phyloP scores from a whole-genome alignment of 2,888 invertebrate genomes.

The Hirudinaria manillensis region DNA sequence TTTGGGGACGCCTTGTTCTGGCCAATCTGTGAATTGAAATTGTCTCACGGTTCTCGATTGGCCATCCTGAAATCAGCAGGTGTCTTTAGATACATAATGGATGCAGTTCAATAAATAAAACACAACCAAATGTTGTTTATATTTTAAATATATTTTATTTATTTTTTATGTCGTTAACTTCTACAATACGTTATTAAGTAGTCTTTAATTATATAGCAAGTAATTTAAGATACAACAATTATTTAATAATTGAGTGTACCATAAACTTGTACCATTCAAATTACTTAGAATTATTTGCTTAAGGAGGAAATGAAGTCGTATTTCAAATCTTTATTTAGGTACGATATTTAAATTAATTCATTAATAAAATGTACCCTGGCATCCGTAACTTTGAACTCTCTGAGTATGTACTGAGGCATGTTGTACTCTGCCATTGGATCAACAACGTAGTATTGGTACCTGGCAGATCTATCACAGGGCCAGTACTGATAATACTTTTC shows the following conservation, averaged over 20 bases:
- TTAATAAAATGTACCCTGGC: conserved; percentile 61
- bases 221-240: too few relatives aligned
- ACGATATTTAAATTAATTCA: background rate
- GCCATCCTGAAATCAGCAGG: conserved; percentile 63
- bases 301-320: too few relatives aligned
- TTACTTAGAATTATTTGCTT: too few relatives aligned
- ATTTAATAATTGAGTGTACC: too few relatives aligned
- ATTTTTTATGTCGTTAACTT: background rate
- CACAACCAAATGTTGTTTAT: background rate
- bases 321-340: background rate
- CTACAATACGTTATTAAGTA: background rate
- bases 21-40: conserved; percentile 59
- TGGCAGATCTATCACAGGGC: conserved; percentile 93
- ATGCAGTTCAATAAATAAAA: too few relatives aligned
- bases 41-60: conserved; percentile 67
- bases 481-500: conserved; percentile 99
- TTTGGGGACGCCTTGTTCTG: conserved; percentile 76
- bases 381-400: conserved; percentile 97
- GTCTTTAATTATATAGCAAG: too few relatives aligned
- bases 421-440: conserved; percentile 99
- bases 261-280: too few relatives aligned
- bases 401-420: conserved; percentile 95
- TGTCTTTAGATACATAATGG: too few relatives aligned
- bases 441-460: conserved; percentile 95
- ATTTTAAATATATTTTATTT: background rate